A percentile compares a stretch with the other conserved stretches of the same genome.
These are phyloP conservation scores for Muscicapa striata DNA, from an alignment of 2,797 vertebrate species.

Conservation along the genomic window DNA sequence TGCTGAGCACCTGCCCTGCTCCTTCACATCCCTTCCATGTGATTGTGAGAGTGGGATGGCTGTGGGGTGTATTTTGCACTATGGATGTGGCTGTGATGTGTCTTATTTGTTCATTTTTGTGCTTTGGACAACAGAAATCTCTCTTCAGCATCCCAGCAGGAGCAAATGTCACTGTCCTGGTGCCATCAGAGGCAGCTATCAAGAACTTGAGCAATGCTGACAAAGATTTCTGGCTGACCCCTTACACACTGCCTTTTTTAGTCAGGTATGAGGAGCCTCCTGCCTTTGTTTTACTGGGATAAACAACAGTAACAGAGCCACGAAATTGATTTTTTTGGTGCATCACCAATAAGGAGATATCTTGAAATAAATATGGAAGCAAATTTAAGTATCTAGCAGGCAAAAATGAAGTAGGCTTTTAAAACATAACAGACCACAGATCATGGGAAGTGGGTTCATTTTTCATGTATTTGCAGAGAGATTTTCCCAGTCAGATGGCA, in stretches of 20 bases:
- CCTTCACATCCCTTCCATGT: neutral
- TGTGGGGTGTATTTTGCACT: neutral
- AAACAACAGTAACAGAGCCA: neutral
- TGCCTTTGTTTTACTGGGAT: neutral
- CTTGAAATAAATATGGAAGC: neutral
- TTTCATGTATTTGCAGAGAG: neutral
- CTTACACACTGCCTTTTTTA: slow-evolving; percentile 76
- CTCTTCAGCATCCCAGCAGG: slow-evolving; percentile 69
- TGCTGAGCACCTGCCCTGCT: neutral
- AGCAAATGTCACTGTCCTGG: slow-evolving; percentile 83
- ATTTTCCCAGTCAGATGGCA: neutral
- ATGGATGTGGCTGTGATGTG: neutral
- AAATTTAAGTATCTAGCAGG: neutral
- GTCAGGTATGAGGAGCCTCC: slow-evolving; percentile 74
- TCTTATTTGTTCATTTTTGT: slow-evolving; percentile 37
- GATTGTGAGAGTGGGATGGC: accelerated
- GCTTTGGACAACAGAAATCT: slow-evolving; percentile 70
- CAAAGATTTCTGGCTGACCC: slow-evolving; percentile 79
- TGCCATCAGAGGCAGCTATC: slow-evolving; percentile 78
- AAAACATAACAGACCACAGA: neutral
- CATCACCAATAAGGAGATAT: neutral
- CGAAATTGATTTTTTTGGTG: neutral
- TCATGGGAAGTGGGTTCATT: neutral
- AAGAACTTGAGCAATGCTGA: slow-evolving; percentile 69
- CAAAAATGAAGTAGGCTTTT: neutral